Percentiles rank a stretch among this genome's conserved stretches.
These are phyloP conservation scores for Heliconius melpomene DNA, from an alignment of 1,140 invertebrate species.

Conservation along the genomic window DNA sequence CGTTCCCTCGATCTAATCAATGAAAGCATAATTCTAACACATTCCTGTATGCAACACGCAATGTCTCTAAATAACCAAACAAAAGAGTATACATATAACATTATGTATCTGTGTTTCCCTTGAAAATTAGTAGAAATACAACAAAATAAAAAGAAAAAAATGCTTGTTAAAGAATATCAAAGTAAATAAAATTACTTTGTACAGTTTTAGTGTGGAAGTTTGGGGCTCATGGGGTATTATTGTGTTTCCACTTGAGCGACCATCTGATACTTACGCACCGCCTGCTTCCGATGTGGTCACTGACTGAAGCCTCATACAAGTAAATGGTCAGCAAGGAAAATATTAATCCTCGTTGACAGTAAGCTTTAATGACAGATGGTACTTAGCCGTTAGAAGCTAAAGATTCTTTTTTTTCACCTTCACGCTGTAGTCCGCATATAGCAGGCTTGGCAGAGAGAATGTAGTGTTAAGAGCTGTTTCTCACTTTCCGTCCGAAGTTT, in stretches of 20 bases:
- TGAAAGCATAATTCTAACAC: neutral
- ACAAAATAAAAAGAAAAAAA: neutral
- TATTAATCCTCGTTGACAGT: neutral
- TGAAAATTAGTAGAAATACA: neutral
- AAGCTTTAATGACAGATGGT: conserved; percentile 10
- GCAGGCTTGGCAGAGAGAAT: too few relatives aligned
- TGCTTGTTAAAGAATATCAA: neutral
- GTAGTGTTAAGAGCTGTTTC: too few relatives aligned
- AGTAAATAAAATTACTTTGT: conserved; percentile 1
- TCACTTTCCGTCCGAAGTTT: too few relatives aligned
- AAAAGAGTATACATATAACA: too few relatives aligned
- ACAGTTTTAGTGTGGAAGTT: conserved; percentile 36
- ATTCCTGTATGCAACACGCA: neutral
- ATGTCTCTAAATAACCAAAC: neutral
- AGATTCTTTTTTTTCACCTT: neutral
- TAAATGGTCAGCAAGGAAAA: neutral
- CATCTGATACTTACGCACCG: conserved; percentile 66
- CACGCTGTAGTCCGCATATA: neutral
- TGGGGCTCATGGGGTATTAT: conserved; percentile 59
- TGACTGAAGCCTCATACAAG: conserved; percentile 35
- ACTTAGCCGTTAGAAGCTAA: neutral
- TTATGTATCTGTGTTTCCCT: neutral
- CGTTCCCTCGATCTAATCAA: neutral
- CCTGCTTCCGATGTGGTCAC: conserved; percentile 38
- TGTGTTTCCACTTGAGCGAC: conserved; percentile 64